These are phyloP conservation scores for Teleopsis dalmanni DNA, from an alignment of 1,140 invertebrate species.

Conservation along the genomic window DNA sequence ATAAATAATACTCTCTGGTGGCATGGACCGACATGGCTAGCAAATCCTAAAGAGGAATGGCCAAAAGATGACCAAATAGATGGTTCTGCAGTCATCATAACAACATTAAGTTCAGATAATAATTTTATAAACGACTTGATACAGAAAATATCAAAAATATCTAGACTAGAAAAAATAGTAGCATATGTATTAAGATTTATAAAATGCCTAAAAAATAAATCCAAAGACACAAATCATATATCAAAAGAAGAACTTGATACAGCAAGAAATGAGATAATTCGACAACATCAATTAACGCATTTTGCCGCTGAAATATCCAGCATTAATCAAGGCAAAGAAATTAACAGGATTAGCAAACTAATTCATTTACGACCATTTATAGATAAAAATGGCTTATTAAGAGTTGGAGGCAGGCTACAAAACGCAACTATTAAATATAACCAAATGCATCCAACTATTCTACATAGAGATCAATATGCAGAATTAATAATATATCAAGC, in stretches of 20 bases:
- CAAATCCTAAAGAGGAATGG: too few relatives aligned
- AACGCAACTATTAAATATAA: slow-evolving; percentile 11
- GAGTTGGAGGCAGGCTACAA: slow-evolving; percentile 22
- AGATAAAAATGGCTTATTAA: slow-evolving; percentile 17
- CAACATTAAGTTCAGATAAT: too few relatives aligned
- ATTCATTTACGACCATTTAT: slow-evolving; percentile 17
- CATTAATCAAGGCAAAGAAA: not conserved
- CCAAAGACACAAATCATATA: not conserved
- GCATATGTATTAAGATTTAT: not conserved
- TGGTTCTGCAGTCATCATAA: too few relatives aligned
- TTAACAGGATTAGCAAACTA: not conserved
- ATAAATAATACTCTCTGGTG: slow-evolving; percentile 1
- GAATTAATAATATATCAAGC: not conserved
- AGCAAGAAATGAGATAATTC: not conserved
- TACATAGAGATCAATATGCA: not conserved
- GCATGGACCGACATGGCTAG: slow-evolving; percentile 5
- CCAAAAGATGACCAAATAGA: too few relatives aligned
- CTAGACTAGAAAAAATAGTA: not conserved
- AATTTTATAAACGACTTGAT: too few relatives aligned
- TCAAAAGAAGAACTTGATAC: not conserved
- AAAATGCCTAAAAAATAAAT: not conserved
- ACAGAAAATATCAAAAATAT: not conserved
- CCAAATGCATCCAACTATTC: not conserved
- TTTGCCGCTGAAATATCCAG: not conserved
- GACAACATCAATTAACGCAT: not conserved